Conservation (phyloP, 2,888 invertebrate species). For the Parnassius glacialis region DNA sequence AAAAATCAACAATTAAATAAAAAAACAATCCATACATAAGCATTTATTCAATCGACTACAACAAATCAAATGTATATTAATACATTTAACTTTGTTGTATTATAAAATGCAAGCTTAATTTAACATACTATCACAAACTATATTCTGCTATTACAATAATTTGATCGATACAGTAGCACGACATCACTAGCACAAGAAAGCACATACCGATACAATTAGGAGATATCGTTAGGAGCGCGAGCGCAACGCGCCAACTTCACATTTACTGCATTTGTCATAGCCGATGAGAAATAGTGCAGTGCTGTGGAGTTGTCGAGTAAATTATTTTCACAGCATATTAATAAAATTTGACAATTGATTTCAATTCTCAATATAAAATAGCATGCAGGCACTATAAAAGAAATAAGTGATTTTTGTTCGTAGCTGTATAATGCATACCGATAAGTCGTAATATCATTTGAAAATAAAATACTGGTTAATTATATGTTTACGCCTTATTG, state of each 20-base stretch:
- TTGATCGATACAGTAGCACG: conserved; percentile 33
- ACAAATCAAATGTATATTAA: no score
- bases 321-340: conserved; percentile 1
- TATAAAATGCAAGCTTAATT: conserved; percentile 11
- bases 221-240: conserved; percentile 56
- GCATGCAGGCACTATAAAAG: no score
- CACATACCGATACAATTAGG: conserved; percentile 68
- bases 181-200: conserved; percentile 48
- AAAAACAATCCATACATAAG: no score
- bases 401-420: no score
- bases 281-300: conserved; percentile 22
- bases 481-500: no score
- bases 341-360: not conserved
- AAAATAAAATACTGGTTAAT: no score
- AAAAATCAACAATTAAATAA: no score
- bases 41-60: no score
- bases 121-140: not conserved
- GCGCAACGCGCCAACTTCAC: conserved; percentile 57
- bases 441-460: no score
- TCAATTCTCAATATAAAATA: no score
- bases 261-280: conserved; percentile 70
- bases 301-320: conserved; percentile 29
- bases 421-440: no score
- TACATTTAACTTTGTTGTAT: not conserved
- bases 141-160: not conserved